Evolutionary conservation across 2,797 vertebrate genomes (phyloP), one percentile per base, ranked within the genome.

Genomic region (Lacerta bilineata): DNA sequence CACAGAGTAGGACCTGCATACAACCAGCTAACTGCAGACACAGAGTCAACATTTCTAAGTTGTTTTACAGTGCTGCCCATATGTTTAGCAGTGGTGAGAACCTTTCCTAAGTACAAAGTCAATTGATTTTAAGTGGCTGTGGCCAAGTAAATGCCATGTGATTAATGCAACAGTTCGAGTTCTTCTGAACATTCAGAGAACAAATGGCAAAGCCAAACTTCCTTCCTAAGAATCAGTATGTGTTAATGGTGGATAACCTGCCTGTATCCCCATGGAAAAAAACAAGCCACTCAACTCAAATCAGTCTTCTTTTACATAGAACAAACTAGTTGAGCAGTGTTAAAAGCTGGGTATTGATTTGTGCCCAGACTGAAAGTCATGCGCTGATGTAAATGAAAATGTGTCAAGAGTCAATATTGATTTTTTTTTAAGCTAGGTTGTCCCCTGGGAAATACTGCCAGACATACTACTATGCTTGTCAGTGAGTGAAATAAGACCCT

Each of bases 301-400:
- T 92, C 88, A 94, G 92, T 95, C 85, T 91, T 93, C 94, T 95
- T 96, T 96, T 96, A 93, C 95, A 90, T 93, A 94, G 92, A 94
- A 93, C 93, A 95, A 95, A 95, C 95, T 90, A 95, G 94, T 93
- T 94, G 94, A 96, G 93, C 94, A 93, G 94, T 97, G 96, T 97
- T 97, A 97, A 98, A 97, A 97, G 96, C 97, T 94, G 90, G 90
- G 86, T 97, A 98, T 98, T 96, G 97, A 97, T 97, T 96, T 96
- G 93, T 95, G 87, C 96, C 94, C 90, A 72, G 71, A 95, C 96
- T 96, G 96, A 97, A 97, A 97, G 95, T 95, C 95, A 95, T 96
- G 95, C 93, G 90, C 95, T 95, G 95, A 97, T 98, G 96, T 97
- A 97, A 97, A 97, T 97, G 97, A 97, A 97, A 97, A 97, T 96